Evolutionary conservation across 2,797 vertebrate genomes (phyloP).

Genomic region (Spheniscus humboldti): DNA sequence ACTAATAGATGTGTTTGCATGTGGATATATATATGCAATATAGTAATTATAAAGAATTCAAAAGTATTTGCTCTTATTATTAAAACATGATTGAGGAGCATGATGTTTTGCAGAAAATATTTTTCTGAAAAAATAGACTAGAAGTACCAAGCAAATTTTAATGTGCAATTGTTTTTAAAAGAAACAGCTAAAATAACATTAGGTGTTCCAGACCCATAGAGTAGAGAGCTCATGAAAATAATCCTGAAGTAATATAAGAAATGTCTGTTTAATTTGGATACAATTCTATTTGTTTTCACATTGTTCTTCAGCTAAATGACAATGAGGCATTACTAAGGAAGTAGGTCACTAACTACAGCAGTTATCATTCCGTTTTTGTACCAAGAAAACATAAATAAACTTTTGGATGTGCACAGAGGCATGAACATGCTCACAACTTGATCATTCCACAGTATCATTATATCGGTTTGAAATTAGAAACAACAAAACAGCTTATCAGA

Average conservation of each 20-base stretch:
- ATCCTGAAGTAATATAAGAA: not conserved
- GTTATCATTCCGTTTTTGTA: not conserved
- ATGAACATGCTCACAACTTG: not conserved
- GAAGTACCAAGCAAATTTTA: not conserved
- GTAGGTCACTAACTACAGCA: not conserved
- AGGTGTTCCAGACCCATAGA: conserved; percentile 12
- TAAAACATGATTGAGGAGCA: not conserved
- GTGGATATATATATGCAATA: no score
- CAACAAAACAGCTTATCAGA: not conserved
- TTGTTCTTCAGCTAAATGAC: not conserved
- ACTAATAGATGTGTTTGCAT: not conserved
- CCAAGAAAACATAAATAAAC: not conserved
- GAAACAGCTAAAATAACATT: conserved; percentile 9
- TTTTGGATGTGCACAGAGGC: not conserved
- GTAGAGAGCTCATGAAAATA: conserved; percentile 4
- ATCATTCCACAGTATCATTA: not conserved
- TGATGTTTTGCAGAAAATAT: not conserved
- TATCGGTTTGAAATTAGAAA: not conserved
- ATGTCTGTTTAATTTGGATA: conserved; percentile 14
- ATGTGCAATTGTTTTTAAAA: not conserved
- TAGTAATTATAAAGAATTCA: not conserved
- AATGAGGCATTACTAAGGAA: not conserved
- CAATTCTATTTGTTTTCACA: not conserved
- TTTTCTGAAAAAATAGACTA: not conserved
- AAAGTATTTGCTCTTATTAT: not conserved